A percentile compares a stretch with the other conserved stretches of the same genome.
These are phyloP conservation scores for Galerucella pusilla DNA, from an alignment of 2,888 invertebrate species.

Conservation along the genomic window DNA sequence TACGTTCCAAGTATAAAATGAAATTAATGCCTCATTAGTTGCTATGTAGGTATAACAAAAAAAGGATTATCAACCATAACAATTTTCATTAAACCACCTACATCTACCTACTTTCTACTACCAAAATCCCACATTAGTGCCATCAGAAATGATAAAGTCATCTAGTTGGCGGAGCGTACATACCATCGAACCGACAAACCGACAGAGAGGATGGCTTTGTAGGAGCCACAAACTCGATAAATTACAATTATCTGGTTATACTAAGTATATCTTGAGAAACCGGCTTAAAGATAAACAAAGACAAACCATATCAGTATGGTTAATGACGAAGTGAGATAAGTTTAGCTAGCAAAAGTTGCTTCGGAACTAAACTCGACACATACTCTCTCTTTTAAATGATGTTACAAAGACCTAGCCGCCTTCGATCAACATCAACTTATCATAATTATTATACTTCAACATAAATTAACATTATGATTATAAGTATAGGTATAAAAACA, in stretches of 20 bases:
- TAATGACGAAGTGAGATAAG: slow-evolving; percentile 9
- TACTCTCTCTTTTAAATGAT: slow-evolving; percentile 49
- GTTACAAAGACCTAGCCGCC: slow-evolving; percentile 48
- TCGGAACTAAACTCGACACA: slow-evolving; percentile 41
- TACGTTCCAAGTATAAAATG: too few species aligned
- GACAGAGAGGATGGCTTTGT: slow-evolving; percentile 41
- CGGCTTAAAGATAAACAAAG: slow-evolving; percentile 37
- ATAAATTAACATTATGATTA: slow-evolving; percentile 47
- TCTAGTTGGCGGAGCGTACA: slow-evolving; percentile 17
- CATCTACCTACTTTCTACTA: background rate
- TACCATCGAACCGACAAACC: slow-evolving; percentile 29
- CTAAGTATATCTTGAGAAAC: slow-evolving; percentile 48
- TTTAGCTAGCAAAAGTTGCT: slow-evolving; percentile 49
- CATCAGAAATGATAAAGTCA: slow-evolving; percentile 26
- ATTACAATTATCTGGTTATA: slow-evolving; percentile 57
- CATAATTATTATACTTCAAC: slow-evolving; percentile 49
- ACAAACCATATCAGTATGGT: background rate
- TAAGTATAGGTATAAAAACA: slow-evolving; percentile 34
- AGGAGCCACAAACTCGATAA: slow-evolving; percentile 53
- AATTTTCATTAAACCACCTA: background rate
- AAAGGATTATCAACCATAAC: background rate
- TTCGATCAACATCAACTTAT: slow-evolving; percentile 50
- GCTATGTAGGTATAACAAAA: background rate
- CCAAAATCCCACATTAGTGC: slow-evolving; percentile 17
- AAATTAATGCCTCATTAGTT: too few species aligned